phyloP scores from a whole-genome alignment of 2,113 vertebrate genomes.

The Benitochromis conjunctus region DNA sequence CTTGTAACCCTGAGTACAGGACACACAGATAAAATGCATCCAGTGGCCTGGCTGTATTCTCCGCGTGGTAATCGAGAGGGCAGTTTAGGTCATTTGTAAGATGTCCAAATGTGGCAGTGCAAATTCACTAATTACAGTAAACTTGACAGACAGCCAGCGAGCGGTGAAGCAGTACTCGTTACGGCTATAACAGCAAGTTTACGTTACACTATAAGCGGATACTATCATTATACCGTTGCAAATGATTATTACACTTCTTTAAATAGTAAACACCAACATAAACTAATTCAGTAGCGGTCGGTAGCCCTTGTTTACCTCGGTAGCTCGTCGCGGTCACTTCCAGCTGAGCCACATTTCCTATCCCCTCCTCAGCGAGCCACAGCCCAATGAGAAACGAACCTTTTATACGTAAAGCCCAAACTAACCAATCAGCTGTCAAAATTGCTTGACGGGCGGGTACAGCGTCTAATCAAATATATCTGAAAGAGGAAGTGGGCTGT shows the following conservation, averaged over 20 bases:
- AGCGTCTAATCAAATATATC: conserved; percentile 37
- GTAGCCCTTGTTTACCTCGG: conserved; percentile 40
- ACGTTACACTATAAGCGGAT: background rate
- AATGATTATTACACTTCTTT: fast-evolving
- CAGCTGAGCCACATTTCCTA: conserved; percentile 12
- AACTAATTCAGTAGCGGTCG: background rate
- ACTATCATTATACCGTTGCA: background rate
- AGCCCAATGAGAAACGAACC: conserved; percentile 30
- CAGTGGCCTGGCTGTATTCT: background rate
- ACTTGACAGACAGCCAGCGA: background rate
- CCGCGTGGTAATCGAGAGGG: background rate
- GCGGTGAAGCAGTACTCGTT: background rate
- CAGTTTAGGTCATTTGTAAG: background rate
- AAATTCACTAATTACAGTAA: background rate
- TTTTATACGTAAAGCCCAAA: fast-evolving
- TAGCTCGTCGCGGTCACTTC: background rate
- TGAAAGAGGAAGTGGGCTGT: conserved; percentile 14
- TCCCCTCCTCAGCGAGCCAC: background rate
- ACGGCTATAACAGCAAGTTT: background rate
- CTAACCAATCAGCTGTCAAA: conserved; percentile 38
- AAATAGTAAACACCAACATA: background rate
- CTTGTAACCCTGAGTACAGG: background rate
- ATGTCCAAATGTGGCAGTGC: background rate
- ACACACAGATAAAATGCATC: background rate
- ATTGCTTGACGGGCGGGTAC: conserved; percentile 13